A percentile compares a stretch with the other conserved stretches of the same genome.
These are phyloP conservation scores for Diarsia brunnea DNA, from an alignment of 2,888 invertebrate genomes.

Conservation along the genomic window DNA sequence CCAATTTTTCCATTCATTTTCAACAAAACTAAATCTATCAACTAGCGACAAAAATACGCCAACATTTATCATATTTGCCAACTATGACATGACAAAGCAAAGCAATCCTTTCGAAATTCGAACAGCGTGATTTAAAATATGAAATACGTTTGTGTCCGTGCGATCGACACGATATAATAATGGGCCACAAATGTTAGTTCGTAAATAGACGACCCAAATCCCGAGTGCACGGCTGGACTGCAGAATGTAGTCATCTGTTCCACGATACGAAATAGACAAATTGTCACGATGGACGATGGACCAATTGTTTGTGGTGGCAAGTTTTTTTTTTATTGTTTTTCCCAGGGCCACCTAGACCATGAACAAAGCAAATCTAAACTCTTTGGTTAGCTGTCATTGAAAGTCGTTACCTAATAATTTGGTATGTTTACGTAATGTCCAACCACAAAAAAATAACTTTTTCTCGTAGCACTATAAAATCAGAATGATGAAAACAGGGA, in stretches of 20 bases:
- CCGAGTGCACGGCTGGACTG: constrained; percentile 65
- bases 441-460: neutral
- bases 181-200: constrained; percentile 66
- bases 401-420: neutral
- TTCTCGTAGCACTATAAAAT: neutral
- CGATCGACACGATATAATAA: constrained; percentile 67
- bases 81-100: constrained; percentile 32
- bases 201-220: constrained; percentile 70
- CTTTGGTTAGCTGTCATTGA: no score
- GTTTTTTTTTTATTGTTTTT: neutral
- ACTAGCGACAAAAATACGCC: constrained; percentile 10
- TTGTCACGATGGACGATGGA: constrained; percentile 10
- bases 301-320: neutral
- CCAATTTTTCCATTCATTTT: neutral
- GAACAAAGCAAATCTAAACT: neutral
- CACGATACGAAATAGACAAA: constrained; percentile 49
- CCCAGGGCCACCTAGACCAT: neutral
- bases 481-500: neutral
- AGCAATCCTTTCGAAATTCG: constrained; percentile 32
- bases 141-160: constrained; percentile 41
- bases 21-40: neutral
- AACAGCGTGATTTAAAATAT: constrained; percentile 50
- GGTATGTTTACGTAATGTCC: neutral
- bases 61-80: constrained; percentile 23
- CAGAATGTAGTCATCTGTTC: constrained; percentile 62